These are phyloP conservation scores for Halichondria panicea DNA, from an alignment of 37 sponge, comb jelly and placozoan species.

Conservation along the genomic window DNA sequence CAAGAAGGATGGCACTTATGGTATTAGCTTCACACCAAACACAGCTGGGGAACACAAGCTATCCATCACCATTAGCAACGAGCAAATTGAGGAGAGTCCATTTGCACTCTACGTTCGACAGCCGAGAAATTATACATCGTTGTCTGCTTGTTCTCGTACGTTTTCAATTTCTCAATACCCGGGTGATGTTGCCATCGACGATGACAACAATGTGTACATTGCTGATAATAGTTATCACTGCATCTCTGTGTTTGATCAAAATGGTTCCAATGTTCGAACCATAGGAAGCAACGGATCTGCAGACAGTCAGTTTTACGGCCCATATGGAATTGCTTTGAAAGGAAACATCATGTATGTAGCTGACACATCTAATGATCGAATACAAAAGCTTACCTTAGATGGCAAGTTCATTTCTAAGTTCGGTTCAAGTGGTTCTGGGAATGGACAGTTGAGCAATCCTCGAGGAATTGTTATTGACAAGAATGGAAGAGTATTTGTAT, in stretches of 20 bases:
- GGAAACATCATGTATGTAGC: constrained; percentile 39
- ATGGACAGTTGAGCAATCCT: constrained; percentile 23
- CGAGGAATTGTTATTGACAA: constrained; percentile 25
- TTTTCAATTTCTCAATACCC: not conserved
- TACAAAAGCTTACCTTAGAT: constrained; percentile 17
- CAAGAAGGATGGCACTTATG: constrained; percentile 23
- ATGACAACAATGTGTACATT: constrained; percentile 18
- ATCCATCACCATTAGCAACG: not conserved
- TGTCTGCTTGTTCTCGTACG: not conserved
- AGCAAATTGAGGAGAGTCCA: constrained; percentile 18
- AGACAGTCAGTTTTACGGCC: constrained; percentile 42
- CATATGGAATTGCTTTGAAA: constrained; percentile 35
- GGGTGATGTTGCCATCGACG: constrained; percentile 36
- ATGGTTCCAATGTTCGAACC: not conserved
- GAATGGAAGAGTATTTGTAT: constrained; percentile 21
- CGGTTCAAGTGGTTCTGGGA: constrained; percentile 21
- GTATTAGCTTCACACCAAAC: constrained; percentile 3
- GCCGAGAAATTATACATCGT: constrained; percentile 6
- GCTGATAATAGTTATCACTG: constrained; percentile 18
- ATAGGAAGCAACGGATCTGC: not conserved
- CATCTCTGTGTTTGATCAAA: constrained; percentile 2
- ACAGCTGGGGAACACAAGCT: constrained; percentile 25
- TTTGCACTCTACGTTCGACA: constrained; percentile 2
- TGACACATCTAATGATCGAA: constrained; percentile 24
- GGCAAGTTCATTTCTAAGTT: constrained; percentile 30